Conservation (phyloP, 2,113 vertebrate species). For the Phaethornis superciliosus region DNA sequence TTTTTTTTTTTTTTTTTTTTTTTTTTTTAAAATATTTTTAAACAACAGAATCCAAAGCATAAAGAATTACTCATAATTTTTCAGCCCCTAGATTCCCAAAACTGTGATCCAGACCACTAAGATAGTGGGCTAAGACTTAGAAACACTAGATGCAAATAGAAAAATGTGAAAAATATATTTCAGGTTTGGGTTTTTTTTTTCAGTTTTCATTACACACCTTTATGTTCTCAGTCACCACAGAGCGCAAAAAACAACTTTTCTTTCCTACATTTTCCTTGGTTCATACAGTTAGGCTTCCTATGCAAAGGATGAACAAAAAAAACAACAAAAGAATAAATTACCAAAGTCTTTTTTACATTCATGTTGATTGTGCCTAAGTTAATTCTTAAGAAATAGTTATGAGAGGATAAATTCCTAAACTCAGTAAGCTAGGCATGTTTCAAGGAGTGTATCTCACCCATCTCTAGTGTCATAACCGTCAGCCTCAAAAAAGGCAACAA, state of each 20-base stretch:
- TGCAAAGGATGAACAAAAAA: not conserved
- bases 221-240: not conserved
- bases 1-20: too few relatives aligned
- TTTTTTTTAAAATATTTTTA: not conserved
- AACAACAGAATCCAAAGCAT: not conserved
- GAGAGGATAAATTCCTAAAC: not conserved
- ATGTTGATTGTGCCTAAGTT: not conserved
- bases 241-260: fast-evolving
- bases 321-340: not conserved
- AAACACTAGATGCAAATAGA: not conserved
- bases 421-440: not conserved
- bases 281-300: not conserved
- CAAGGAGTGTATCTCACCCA: not conserved
- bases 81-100: not conserved
- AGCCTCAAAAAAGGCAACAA: not conserved
- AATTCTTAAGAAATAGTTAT: not conserved
- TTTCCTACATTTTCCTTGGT: not conserved
- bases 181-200: not conserved
- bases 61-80: not conserved
- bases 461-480: not conserved
- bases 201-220: not conserved
- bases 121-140: not conserved
- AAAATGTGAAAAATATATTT: not conserved
- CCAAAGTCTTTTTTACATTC: not conserved
- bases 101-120: not conserved